Evolutionary conservation across 2,797 vertebrate genomes (phyloP).

Genomic region (Linurgus olivaceus): DNA sequence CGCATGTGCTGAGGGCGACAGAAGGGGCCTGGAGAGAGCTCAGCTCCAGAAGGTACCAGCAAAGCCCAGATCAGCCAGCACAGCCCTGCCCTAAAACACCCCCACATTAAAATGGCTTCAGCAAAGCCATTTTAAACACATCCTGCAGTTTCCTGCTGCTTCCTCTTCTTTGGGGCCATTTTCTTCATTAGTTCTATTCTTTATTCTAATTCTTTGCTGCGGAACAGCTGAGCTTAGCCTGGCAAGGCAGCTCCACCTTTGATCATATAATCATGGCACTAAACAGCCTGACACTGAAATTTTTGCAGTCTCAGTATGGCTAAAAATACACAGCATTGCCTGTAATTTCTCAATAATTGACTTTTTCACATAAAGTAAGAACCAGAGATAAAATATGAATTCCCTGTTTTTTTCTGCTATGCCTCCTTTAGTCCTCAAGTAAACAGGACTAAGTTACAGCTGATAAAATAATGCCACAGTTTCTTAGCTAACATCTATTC

Average conservation of each 20-base stretch:
- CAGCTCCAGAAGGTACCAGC: background rate
- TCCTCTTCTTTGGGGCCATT: background rate
- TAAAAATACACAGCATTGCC: background rate
- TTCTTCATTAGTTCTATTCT: background rate
- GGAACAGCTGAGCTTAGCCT: background rate
- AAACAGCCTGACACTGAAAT: background rate
- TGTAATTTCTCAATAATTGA: background rate
- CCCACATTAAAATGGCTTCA: background rate
- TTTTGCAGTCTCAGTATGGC: background rate
- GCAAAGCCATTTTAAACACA: background rate
- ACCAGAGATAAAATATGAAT: background rate
- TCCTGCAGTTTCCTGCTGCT: background rate
- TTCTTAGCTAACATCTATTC: background rate
- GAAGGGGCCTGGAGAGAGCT: background rate
- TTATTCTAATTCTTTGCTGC: background rate
- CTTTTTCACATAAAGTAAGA: background rate
- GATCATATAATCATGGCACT: background rate
- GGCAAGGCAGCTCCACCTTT: conserved; percentile 5
- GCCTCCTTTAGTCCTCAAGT: background rate
- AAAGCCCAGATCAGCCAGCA: background rate
- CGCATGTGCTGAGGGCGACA: background rate
- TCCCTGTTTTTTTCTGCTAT: background rate
- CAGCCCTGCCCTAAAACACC: background rate
- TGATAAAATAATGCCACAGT: background rate
- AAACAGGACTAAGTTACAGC: background rate